Base-by-base conservation (phyloP, 2,888 invertebrate species). In the Nephrocerus scutellatus region DNA sequence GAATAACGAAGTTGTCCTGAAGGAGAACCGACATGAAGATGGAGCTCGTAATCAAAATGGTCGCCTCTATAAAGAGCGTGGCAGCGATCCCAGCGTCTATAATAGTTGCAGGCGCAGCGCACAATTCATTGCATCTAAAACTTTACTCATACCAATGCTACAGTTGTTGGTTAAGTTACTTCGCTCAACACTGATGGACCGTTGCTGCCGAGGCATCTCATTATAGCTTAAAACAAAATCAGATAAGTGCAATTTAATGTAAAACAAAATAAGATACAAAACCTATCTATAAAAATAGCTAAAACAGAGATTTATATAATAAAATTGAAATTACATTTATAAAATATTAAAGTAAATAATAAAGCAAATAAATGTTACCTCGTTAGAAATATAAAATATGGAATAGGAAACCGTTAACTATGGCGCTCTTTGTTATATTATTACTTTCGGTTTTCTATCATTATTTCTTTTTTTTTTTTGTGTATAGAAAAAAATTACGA, bases 21-120 rank as follows among this genome's bases (percentile, higher is more conserved):
- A 63, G 39, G 66, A 66, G 37, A 62, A 60, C 50, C 63, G 65
- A n/a, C 59, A 62, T 43, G 66, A 66, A 45, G 66, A 66, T 39
- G 59, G 62, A 34, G 52, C 59, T 30, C 60, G 64, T 41, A 66
- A 66, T 56, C 65, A 63, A 52, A 66, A 66, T 46, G 66, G 66
- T 2, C 60, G 66, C 16, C 55, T 66, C 5, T 66, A 64, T 44
- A 66, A 66, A 43, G 63, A 64, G 28, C 60, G 61, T 15, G 52
- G 50, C 43, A 52, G 53, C 35, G 61, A 63, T 30, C 38, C 55
- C 22, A 57, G 52, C 23, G 40, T 53, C 14, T 54, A 50, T 31
- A 62, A 51, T 31, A 52, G 54, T 16, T 40, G 48, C 36, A 43
- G 39, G 23, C 36, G 33, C 33, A 33, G 7, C 5, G 19, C 16